phyloP scores from a whole-genome alignment of 2,797 vertebrate genomes.

The Notolepis coatsorum region DNA sequence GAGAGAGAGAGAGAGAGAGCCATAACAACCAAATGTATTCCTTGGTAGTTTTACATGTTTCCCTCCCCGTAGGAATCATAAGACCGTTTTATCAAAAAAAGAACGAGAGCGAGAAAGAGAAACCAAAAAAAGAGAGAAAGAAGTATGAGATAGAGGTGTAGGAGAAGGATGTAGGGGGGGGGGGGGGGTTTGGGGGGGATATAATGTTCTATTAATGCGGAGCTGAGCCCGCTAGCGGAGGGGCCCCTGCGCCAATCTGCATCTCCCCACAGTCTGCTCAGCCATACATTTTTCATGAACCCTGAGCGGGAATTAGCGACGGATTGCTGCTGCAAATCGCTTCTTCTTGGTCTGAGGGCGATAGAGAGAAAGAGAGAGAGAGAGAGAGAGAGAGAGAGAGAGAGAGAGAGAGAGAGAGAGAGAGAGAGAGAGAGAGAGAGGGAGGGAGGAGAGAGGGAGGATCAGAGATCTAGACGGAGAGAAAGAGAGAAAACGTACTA shows the following conservation, averaged over 20 bases:
- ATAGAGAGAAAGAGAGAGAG: constrained; percentile 24
- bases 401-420: neutral
- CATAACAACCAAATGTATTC: too few relatives aligned
- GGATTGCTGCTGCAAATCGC: constrained; percentile 80
- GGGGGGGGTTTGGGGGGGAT: constrained; percentile 41
- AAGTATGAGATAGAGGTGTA: constrained; percentile 9
- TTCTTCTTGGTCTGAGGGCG: constrained; percentile 66
- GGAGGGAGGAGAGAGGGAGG: neutral
- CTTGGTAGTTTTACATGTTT: neutral
- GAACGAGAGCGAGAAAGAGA: constrained; percentile 7
- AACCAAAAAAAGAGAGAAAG: constrained; percentile 9
- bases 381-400: constrained; percentile 17
- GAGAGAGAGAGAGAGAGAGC: too few relatives aligned
- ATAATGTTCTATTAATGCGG: constrained; percentile 79
- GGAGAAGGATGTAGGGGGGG: constrained; percentile 19
- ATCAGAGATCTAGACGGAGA: too few relatives aligned
- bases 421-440: neutral
- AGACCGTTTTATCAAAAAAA: neutral
- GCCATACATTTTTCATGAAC: constrained; percentile 86
- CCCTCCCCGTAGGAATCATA: neutral
- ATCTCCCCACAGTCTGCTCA: constrained; percentile 79
- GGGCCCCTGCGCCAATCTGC: constrained; percentile 76
- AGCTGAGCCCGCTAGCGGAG: constrained; percentile 60
- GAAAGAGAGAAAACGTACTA: neutral
- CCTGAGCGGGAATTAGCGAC: constrained; percentile 81